phyloP scores from a whole-genome alignment of 2,113 vertebrate genomes.

The Vombatus ursinus region DNA sequence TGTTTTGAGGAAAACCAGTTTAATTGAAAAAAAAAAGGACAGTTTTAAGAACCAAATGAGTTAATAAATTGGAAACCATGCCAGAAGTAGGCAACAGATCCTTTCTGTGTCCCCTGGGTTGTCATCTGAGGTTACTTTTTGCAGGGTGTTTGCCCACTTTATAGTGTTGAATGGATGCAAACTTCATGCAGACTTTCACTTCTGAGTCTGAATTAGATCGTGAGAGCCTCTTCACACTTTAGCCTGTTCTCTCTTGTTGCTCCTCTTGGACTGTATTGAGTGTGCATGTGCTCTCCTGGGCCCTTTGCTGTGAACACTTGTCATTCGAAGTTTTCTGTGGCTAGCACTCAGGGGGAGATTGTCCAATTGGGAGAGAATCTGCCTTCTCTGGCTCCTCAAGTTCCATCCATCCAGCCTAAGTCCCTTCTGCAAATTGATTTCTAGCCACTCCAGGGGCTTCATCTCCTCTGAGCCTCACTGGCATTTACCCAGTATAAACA shows the following conservation, averaged over 20 bases:
- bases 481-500: too few species aligned
- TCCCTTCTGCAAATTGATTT: background rate
- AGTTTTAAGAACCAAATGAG: background rate
- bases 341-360: too few species aligned
- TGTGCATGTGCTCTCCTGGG: background rate
- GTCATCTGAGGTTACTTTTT: background rate
- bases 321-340: too few species aligned
- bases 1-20: background rate
- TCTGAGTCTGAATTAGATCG: background rate
- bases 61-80: background rate
- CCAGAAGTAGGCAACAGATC: background rate
- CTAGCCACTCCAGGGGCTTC: background rate
- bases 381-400: background rate
- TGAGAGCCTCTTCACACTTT: background rate
- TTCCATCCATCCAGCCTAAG: background rate
- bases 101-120: background rate
- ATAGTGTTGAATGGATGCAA: background rate
- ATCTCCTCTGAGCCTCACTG: too few species aligned
- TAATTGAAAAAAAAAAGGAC: background rate
- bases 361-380: background rate
- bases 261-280: too few species aligned
- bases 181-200: background rate
- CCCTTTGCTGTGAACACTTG: too few species aligned
- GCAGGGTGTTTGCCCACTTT: background rate
- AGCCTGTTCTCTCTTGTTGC: too few species aligned